Evolutionary conservation across 1,140 invertebrate species (phyloP).

Genomic region (Brachionus asplanchnoidis): DNA sequence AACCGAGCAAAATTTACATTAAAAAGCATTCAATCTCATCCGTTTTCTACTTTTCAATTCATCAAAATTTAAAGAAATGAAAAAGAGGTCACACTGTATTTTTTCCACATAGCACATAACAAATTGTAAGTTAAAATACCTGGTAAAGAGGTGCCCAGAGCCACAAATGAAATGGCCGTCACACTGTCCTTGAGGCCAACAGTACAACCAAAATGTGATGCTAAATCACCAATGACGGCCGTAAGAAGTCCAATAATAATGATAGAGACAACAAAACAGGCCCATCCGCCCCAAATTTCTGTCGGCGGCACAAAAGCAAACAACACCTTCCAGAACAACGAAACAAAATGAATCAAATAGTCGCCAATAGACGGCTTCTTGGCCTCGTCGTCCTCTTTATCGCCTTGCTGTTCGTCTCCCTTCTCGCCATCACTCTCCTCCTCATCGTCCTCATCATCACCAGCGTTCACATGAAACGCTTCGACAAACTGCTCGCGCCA

Average conservation of each 20-base stretch:
- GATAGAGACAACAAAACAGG: slow-evolving; percentile 87
- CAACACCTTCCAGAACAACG: slow-evolving; percentile 93
- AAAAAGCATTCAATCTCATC: too few relatives aligned
- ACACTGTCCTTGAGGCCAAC: slow-evolving; percentile 89
- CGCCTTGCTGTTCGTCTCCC: slow-evolving; percentile 52
- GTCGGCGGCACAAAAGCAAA: slow-evolving; percentile 97
- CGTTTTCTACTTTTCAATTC: too few relatives aligned
- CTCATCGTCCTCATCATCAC: slow-evolving; percentile 64
- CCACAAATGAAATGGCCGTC: slow-evolving; percentile 91
- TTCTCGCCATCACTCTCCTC: slow-evolving; percentile 56
- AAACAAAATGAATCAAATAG: slow-evolving; percentile 91
- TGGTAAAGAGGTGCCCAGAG: slow-evolving; percentile 89
- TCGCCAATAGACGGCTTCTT: slow-evolving; percentile 73
- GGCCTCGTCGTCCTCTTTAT: slow-evolving; percentile 56
- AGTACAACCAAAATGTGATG: slow-evolving; percentile 93
- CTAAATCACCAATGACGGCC: slow-evolving; percentile 89
- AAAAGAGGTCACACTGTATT: too few relatives aligned
- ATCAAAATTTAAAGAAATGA: too few relatives aligned
- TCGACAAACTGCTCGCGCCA: slow-evolving; percentile 98
- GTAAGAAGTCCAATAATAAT: slow-evolving; percentile 87
- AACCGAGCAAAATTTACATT: too few relatives aligned
- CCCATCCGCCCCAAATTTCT: slow-evolving; percentile 71
- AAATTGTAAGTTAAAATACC: slow-evolving; percentile 65
- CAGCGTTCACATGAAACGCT: slow-evolving; percentile 85
- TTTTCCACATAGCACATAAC: too few relatives aligned